phyloP scores from a whole-genome alignment of 2,888 invertebrate genomes.

The Notodonta dromedarius region DNA sequence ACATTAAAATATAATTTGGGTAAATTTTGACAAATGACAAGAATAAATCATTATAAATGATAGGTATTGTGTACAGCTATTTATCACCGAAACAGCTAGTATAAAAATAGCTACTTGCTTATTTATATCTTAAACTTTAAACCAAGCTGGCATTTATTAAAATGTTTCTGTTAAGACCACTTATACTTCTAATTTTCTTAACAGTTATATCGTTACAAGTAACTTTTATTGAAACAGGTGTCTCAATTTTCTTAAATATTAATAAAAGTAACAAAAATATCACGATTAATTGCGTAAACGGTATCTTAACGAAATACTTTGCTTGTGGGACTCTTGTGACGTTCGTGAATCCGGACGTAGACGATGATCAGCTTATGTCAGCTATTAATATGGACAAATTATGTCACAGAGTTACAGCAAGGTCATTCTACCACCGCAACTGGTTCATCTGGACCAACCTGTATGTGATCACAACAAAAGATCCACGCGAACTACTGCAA shows the following conservation, averaged over 20 bases:
- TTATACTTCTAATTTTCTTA: not conserved
- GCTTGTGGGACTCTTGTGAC: conserved; percentile 42
- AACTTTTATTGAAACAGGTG: not conserved
- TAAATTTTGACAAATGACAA: not conserved
- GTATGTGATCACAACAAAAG: conserved; percentile 49
- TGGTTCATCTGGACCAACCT: conserved; percentile 45
- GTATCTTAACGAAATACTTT: conserved; percentile 39
- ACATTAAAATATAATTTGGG: not conserved
- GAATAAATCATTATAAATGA: conserved; percentile 1
- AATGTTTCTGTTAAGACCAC: not conserved
- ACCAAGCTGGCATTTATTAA: not conserved
- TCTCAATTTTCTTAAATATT: not conserved
- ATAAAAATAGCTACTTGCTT: not conserved
- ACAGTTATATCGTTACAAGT: not conserved
- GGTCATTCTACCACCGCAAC: conserved; percentile 37
- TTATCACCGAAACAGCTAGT: not conserved
- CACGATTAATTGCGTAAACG: conserved; percentile 36
- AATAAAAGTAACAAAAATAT: not conserved
- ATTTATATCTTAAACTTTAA: not conserved
- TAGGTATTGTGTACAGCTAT: not conserved
- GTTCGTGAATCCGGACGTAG: conserved; percentile 37
- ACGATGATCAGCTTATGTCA: conserved; percentile 34
- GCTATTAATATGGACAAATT: conserved; percentile 27
- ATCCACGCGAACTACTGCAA: conserved; percentile 35
- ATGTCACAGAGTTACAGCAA: conserved; percentile 46